phyloP scores from a whole-genome alignment of 1,140 invertebrate species.

The Glossosoma conforme region DNA sequence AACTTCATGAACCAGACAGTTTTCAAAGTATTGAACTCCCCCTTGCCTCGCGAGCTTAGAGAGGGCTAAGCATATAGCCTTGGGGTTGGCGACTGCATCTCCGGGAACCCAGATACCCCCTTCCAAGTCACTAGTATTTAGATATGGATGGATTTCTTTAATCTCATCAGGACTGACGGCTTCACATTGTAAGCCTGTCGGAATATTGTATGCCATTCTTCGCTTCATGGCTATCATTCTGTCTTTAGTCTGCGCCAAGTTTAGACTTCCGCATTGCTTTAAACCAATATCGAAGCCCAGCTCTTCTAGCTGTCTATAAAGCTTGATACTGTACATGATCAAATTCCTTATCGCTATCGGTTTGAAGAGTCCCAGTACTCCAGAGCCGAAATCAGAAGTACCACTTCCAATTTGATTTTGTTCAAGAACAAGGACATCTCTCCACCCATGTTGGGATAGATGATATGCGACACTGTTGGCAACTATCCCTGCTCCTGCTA shows the following conservation, averaged over 20 bases:
- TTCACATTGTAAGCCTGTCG: constrained; percentile 54
- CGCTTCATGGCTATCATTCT: constrained; percentile 61
- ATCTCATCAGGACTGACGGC: constrained; percentile 42
- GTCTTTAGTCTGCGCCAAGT: constrained; percentile 68
- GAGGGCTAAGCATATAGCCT: constrained; percentile 56
- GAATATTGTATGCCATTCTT: constrained; percentile 54
- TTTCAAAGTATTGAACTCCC: constrained; percentile 58
- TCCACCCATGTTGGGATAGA: constrained; percentile 57
- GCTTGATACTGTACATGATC: constrained; percentile 56
- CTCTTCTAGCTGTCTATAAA: constrained; percentile 58
- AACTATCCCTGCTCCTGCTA: constrained; percentile 62
- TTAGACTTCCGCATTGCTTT: constrained; percentile 64
- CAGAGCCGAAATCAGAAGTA: constrained; percentile 63
- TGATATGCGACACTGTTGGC: constrained; percentile 67
- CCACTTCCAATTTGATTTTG: constrained; percentile 63
- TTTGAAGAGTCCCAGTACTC: constrained; percentile 58
- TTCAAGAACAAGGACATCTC: constrained; percentile 60
- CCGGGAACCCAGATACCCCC: constrained; percentile 71
- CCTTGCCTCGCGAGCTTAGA: constrained; percentile 55
- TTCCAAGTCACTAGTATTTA: constrained; percentile 62
- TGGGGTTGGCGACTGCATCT: constrained; percentile 65
- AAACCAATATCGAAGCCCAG: constrained; percentile 60
- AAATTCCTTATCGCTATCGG: constrained; percentile 55
- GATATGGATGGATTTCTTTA: constrained; percentile 54
- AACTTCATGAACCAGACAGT: constrained; percentile 56